A percentile compares a stretch with the other conserved stretches of the same genome.
Evolutionary conservation across 2,888 invertebrate genomes (phyloP).

Genomic region (Pheosia gnoma): DNA sequence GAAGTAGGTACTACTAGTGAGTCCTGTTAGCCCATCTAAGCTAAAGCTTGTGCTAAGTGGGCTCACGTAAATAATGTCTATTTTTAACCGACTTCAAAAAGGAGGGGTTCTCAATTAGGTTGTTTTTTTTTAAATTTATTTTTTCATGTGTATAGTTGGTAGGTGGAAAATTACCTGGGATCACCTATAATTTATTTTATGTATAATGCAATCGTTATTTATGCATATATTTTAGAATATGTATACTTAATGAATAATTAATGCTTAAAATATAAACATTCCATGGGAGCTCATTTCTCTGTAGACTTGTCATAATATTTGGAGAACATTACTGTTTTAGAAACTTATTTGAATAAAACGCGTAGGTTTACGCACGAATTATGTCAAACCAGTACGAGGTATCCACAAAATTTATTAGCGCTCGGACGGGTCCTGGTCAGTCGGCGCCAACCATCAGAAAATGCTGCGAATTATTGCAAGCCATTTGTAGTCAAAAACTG

Average conservation of each 20-base stretch:
- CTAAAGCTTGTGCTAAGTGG: no score
- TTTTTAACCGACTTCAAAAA: no score
- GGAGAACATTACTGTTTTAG: slow-evolving; percentile 26
- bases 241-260: not conserved
- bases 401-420: slow-evolving; percentile 28
- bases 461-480: slow-evolving; percentile 29
- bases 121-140: no score
- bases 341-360: slow-evolving; percentile 25
- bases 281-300: slow-evolving; percentile 8
- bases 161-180: no score
- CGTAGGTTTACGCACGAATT: slow-evolving; percentile 35
- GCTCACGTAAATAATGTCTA: no score
- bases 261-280: not conserved
- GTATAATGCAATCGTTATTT: no score
- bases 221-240: no score
- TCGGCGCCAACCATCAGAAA: slow-evolving; percentile 38
- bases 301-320: slow-evolving; percentile 19
- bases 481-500: slow-evolving; percentile 46
- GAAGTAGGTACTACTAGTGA: no score
- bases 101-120: no score
- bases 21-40: no score
- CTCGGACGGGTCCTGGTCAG: slow-evolving; percentile 22
- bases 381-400: slow-evolving; percentile 28
- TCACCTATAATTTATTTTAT: no score
- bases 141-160: no score